Base-by-base conservation (phyloP, 2,113 vertebrate species). In the Cavia aperea region DNA sequence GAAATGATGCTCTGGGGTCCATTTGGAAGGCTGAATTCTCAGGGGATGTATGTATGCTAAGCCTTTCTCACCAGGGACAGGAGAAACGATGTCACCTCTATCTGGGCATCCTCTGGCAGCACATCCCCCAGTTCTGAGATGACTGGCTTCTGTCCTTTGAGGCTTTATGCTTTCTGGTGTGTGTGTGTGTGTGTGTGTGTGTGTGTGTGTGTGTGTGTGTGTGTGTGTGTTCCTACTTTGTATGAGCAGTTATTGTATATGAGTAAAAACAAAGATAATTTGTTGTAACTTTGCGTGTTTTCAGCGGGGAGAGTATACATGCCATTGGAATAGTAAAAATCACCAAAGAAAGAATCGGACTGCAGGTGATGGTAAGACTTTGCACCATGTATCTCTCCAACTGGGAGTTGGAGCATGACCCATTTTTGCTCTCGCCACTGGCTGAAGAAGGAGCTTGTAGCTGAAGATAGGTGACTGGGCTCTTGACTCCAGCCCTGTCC, bases 11-110 rank as follows among this genome's bases (percentile, higher is more conserved):
- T 96, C 81, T 54, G 73, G 63, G 77, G 93, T 93, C 89, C 95
- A 91, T 95, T 95, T 96, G 96, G 95, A 95, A 95, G 87, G 39
- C 84, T 63, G 72, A 54, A 78, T 84, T 89, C 96, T 93, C 95
- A 58, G 65, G 94, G 94, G 96, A 92, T 70, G 62, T 92, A 87
- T 96, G 94, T 96, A 96, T 89, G 77, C 91, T 96, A 96, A 96
- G 84, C 0, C 2, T 31, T 51, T 88, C 66, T 92, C 94, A 82
- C 62, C 54, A 89, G 96, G 93, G 91, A 94, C 33, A 36, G 60
- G 1, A 19, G 0, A 3, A 77, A 84, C 49, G 86, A 73, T 68
- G 91, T 89, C 33, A 19, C 58, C 63, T 81, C 81, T 93, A 91
- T 93, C 91, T 95, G 90, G 94, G 84, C 43, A 18, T 89, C 86